A percentile compares a stretch with the other conserved stretches of the same genome.
phyloP scores from a whole-genome alignment of 2,888 invertebrate species.

The Phlogophora meticulosa region DNA sequence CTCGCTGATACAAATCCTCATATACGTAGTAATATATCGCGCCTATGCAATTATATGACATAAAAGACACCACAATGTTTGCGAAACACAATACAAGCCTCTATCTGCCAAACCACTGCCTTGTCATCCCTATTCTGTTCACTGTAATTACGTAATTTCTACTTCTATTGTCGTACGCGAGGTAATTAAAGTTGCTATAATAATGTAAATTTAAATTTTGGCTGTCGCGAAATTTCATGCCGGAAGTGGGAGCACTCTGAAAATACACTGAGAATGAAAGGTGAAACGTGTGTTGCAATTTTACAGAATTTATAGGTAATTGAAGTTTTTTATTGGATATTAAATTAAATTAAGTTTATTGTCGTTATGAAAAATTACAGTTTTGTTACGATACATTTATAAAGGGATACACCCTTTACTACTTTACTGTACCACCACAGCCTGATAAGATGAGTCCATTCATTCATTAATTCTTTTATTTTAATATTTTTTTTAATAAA shows the following conservation, averaged over 20 bases:
- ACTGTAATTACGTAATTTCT: conserved; percentile 45
- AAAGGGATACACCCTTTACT: too few relatives aligned
- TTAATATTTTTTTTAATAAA: too few relatives aligned
- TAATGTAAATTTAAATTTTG: conserved; percentile 52
- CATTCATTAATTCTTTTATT: too few relatives aligned
- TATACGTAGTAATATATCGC: conserved; percentile 2
- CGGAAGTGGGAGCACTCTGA: conserved; percentile 20
- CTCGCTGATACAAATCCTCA: too few relatives aligned
- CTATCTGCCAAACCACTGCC: conserved; percentile 4
- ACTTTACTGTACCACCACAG: too few relatives aligned
- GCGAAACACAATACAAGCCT: conserved; percentile 22
- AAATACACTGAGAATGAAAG: conserved; percentile 44
- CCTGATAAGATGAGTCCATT: too few relatives aligned
- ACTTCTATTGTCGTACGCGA: conserved; percentile 42
- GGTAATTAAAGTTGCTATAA: conserved; percentile 52
- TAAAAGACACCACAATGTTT: conserved; percentile 32
- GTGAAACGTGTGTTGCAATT: conserved; percentile 31
- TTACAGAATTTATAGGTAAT: conserved; percentile 28
- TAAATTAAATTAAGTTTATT: too few relatives aligned
- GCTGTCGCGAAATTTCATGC: conserved; percentile 26
- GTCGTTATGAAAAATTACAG: too few relatives aligned
- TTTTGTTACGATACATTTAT: background rate
- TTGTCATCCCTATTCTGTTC: conserved; percentile 31
- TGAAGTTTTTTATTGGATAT: background rate
- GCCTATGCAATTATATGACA: conserved; percentile 5